Base-by-base conservation (phyloP, 2,797 vertebrate genomes). In the Phalloptychus januarius region DNA sequence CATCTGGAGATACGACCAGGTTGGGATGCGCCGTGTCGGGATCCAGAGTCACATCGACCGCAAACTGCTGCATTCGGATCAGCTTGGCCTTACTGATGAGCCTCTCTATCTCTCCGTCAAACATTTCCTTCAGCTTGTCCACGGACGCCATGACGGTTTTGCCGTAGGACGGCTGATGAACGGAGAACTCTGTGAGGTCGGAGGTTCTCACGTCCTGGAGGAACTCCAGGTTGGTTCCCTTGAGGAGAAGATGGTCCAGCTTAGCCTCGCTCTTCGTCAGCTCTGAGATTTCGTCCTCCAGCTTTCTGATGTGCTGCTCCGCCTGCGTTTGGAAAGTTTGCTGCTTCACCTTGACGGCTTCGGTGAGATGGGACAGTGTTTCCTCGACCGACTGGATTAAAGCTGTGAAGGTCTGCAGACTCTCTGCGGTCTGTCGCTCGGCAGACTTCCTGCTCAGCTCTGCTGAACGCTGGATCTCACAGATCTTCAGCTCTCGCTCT, bases 41-140 rank as follows among this genome's bases (percentile, higher is more conserved):
- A 54, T 91, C 85, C 10, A 91, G 67, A 18, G 77, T 87, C 80
- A 91, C 85, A 1, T 86, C 77, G 6, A 36, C 78, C 4, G 54
- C 82, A 61, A 80, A 88, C 71, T 86, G 76, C 79, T 65, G 74
- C 63, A 61, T 72, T 11, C 82, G 38, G 50, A 58, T 63, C 42
- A 88, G 74, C 63, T 84, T 48, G 25, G 46, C 61, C 42, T 74
- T 82, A 0, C 15, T 3, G 0, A 88, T 0, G 31, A 87, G 8
- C 45, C 2, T 76, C n/a, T 83, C 28, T 44, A 50, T 84, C 38
- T 83, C 74, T 33, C 33, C 2, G 3, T 0, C 5, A 16, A 91
- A 0, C 1, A 25, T 23, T 5, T 78, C 20, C 46, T 78, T 52
- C 15, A 91, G 74, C 15, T 67, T 20, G 4, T 31, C 25, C 44